Percentiles rank a stretch among this genome's conserved stretches.
Evolutionary conservation across 35 echinoderm and acorn worm genomes (phyloP).

Genomic region (Apostichopus parvimensis): DNA sequence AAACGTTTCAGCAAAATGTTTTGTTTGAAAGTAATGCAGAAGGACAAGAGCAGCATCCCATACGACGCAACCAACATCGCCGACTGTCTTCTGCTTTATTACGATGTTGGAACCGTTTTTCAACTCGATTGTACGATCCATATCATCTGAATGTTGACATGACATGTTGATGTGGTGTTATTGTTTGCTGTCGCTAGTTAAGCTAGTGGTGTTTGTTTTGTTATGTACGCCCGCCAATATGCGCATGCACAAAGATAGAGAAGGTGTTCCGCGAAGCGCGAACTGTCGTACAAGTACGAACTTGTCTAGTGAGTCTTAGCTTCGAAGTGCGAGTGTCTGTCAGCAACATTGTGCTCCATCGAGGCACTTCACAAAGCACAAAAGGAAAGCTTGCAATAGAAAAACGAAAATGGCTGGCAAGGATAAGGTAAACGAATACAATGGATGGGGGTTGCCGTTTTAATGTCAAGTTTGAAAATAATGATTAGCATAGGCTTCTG

Average conservation of each 20-base stretch:
- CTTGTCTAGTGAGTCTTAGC: too few relatives aligned
- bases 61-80: slow-evolving; percentile 90
- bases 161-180: too few relatives aligned
- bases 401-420: neutral
- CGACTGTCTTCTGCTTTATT: slow-evolving; percentile 74
- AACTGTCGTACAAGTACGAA: too few relatives aligned
- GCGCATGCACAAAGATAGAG: neutral
- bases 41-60: slow-evolving; percentile 94
- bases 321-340: too few relatives aligned
- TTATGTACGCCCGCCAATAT: neutral
- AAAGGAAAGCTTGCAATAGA: too few relatives aligned
- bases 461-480: too few relatives aligned
- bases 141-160: neutral
- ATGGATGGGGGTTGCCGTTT: too few relatives aligned
- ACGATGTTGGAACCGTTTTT: slow-evolving; percentile 47
- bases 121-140: slow-evolving; percentile 49
- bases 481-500: too few relatives aligned
- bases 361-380: too few relatives aligned
- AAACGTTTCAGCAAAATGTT: slow-evolving; percentile 58
- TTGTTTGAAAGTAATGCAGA: slow-evolving; percentile 66
- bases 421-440: neutral
- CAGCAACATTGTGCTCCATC: too few relatives aligned
- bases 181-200: too few relatives aligned
- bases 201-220: neutral
- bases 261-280: neutral